Evolutionary conservation across 2,797 vertebrate species (phyloP).

Genomic region (Remorina albescens): DNA sequence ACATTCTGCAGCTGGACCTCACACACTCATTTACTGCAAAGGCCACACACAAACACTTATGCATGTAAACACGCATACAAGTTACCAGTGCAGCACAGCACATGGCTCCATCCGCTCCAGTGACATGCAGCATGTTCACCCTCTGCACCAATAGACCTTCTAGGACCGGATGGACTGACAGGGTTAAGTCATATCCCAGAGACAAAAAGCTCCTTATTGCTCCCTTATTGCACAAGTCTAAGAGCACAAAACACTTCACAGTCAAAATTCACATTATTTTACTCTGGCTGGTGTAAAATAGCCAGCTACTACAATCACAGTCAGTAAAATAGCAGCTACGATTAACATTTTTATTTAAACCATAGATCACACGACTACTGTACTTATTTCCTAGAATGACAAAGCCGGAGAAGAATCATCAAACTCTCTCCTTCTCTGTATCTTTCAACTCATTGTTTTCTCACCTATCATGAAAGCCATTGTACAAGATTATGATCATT

Average conservation of each 20-base stretch:
- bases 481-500: background rate
- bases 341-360: background rate
- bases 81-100: background rate
- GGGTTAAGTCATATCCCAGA: background rate
- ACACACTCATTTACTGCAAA: slow-evolving; percentile 54
- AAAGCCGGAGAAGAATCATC: background rate
- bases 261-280: too few relatives aligned
- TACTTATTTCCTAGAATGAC: too few relatives aligned
- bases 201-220: too few relatives aligned
- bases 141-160: background rate
- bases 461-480: too few relatives aligned
- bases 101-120: background rate
- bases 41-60: slow-evolving; percentile 37
- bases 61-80: background rate
- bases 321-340: too few relatives aligned
- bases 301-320: too few relatives aligned
- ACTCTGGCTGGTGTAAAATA: too few relatives aligned
- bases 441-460: background rate
- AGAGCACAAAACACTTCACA: too few relatives aligned
- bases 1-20: slow-evolving; percentile 59
- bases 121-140: slow-evolving; percentile 8
- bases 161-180: background rate
- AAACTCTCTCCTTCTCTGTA: background rate
- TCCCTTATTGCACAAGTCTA: too few relatives aligned
- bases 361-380: background rate